These are phyloP conservation scores for Himalopsyche phryganea DNA, from an alignment of 1,140 invertebrate species.

Conservation along the genomic window DNA sequence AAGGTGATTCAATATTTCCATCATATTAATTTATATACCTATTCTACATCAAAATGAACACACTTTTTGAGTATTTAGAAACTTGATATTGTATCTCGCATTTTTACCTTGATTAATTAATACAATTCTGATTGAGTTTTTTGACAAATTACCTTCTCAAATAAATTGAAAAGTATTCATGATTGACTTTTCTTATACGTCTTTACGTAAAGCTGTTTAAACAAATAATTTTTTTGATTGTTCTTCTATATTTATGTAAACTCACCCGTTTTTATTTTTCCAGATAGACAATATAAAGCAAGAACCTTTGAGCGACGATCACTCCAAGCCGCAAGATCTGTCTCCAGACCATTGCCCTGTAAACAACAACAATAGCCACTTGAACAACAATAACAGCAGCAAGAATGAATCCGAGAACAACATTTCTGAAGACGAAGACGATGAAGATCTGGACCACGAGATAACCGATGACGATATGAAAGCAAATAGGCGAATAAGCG, in stretches of 20 bases:
- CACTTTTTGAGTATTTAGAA: too few relatives aligned
- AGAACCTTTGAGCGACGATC: slow-evolving; percentile 53
- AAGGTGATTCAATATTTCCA: slow-evolving; percentile 40
- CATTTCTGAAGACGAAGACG: slow-evolving; percentile 45
- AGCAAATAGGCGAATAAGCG: slow-evolving; percentile 27
- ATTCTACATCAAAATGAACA: background rate
- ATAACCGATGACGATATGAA: slow-evolving; percentile 27
- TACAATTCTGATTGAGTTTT: too few relatives aligned
- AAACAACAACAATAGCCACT: slow-evolving; percentile 52
- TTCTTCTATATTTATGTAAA: background rate
- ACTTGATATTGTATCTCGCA: too few relatives aligned
- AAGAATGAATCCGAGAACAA: slow-evolving; percentile 52
- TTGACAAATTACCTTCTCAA: background rate
- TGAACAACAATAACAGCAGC: slow-evolving; percentile 48
- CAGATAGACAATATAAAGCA: slow-evolving; percentile 52
- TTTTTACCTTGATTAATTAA: too few relatives aligned
- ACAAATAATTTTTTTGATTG: too few relatives aligned
- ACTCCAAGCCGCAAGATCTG: slow-evolving; percentile 41
- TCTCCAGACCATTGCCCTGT: slow-evolving; percentile 48
- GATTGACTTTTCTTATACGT: background rate
- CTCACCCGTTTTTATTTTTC: slow-evolving; percentile 17
- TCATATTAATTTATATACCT: too few relatives aligned
- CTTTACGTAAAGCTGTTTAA: too few relatives aligned
- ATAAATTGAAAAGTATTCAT: slow-evolving; percentile 1
- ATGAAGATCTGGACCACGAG: slow-evolving; percentile 32